phyloP scores from a whole-genome alignment of 92 coral and sea anemone genomes.

The Parazoanthus darwini region DNA sequence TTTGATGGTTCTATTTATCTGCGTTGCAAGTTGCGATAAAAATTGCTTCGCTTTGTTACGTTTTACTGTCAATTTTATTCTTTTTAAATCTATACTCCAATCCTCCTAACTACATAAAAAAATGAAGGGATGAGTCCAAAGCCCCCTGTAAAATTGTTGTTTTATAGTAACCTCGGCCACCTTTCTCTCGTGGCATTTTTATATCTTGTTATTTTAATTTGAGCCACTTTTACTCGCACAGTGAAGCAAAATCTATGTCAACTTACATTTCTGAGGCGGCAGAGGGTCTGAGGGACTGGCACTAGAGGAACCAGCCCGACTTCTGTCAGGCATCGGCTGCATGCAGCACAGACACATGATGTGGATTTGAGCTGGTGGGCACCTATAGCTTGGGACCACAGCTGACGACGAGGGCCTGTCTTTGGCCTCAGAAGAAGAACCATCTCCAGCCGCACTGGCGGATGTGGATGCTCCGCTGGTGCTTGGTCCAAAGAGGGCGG shows the following conservation, averaged over 20 bases:
- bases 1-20: not conserved
- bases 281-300: constrained; percentile 19
- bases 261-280: constrained; percentile 85
- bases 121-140: no score
- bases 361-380: constrained; percentile 61
- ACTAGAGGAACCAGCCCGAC: constrained; percentile 24
- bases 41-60: no score
- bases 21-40: no score
- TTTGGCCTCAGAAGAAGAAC: not conserved
- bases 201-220: not conserved
- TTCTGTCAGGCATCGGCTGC: constrained; percentile 82
- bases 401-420: constrained; percentile 28
- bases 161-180: no score
- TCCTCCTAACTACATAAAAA: no score
- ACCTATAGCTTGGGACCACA: constrained; percentile 50
- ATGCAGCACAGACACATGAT: constrained; percentile 81
- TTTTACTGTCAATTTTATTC: no score
- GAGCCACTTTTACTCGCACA: no score
- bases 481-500: constrained; percentile 45
- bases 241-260: not conserved
- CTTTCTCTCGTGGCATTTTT: not conserved
- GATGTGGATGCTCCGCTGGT: constrained; percentile 16
- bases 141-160: no score
- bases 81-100: no score
- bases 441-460: not conserved